phyloP scores from a whole-genome alignment of 2,113 vertebrate genomes.

The Myiozetetes cayanensis region DNA sequence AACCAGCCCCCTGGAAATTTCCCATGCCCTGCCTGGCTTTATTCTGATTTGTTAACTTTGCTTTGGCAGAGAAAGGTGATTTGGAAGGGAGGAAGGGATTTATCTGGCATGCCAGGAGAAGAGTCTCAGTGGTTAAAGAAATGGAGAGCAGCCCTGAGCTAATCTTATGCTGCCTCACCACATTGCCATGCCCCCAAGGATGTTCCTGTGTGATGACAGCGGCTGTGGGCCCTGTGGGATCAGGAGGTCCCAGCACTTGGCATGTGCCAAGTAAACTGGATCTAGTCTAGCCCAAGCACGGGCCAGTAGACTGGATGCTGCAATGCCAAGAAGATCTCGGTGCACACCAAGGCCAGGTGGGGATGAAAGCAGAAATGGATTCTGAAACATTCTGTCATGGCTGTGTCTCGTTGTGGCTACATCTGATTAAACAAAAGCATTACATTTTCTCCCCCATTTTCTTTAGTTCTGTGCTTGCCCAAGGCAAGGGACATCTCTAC shows the following conservation, averaged over 20 bases:
- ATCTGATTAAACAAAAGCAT: background rate
- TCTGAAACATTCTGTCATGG: background rate
- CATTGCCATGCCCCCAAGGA: background rate
- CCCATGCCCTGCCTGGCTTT: background rate
- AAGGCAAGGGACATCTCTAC: background rate
- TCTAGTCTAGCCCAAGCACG: no score
- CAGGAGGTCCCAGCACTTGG: background rate
- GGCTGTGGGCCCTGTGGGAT: background rate
- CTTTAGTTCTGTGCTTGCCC: background rate
- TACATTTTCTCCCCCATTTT: background rate
- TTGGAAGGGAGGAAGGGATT: background rate
- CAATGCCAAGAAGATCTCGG: background rate
- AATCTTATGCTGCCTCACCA: background rate
- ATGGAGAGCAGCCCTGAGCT: background rate
- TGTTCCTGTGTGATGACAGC: background rate
- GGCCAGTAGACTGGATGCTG: background rate
- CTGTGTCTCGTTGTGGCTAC: background rate
- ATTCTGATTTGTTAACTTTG: background rate
- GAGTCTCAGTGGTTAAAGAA: background rate
- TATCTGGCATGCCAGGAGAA: background rate
- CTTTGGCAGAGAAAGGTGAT: background rate
- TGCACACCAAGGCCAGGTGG: background rate
- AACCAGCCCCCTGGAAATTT: rapidly evolving
- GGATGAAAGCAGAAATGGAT: background rate
- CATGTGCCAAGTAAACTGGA: background rate